Conservation (phyloP, 1,140 invertebrate species). For the Oreohelix idahoensis region DNA sequence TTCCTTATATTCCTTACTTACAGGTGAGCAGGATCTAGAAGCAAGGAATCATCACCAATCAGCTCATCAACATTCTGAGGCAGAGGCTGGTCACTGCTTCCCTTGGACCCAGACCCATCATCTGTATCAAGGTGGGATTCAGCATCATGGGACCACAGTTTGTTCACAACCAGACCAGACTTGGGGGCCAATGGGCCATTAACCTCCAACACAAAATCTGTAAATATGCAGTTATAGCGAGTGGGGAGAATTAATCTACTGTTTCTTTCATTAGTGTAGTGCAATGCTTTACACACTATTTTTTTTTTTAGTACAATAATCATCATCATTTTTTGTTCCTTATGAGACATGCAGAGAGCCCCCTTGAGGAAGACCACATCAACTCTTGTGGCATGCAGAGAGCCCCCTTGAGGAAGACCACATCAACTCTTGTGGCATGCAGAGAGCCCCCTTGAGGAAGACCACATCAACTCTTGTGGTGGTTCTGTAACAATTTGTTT, state of each 20-base stretch:
- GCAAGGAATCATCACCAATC: slow-evolving; percentile 27
- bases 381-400: no score
- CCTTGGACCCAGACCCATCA: not conserved
- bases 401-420: no score
- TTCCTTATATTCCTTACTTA: not conserved
- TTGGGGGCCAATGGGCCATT: slow-evolving; percentile 56
- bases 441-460: no score
- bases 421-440: no score
- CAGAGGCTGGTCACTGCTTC: not conserved
- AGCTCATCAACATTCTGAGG: slow-evolving; percentile 26
- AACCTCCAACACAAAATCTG: slow-evolving; percentile 69
- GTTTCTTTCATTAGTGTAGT: no score
- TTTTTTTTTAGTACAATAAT: no score
- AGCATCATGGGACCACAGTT: slow-evolving; percentile 53
- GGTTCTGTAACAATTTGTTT: no score
- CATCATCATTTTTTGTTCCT: no score
- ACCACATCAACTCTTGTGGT: no score
- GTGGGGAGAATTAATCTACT: not conserved
- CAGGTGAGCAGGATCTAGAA: slow-evolving; percentile 27
- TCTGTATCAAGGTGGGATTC: slow-evolving; percentile 27
- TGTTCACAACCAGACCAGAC: slow-evolving; percentile 56
- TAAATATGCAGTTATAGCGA: not conserved
- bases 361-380: no score
- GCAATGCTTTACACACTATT: no score
- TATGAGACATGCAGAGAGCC: no score